Base-by-base conservation (phyloP, 2,888 invertebrate genomes). In the Stomorhina lunata region DNA sequence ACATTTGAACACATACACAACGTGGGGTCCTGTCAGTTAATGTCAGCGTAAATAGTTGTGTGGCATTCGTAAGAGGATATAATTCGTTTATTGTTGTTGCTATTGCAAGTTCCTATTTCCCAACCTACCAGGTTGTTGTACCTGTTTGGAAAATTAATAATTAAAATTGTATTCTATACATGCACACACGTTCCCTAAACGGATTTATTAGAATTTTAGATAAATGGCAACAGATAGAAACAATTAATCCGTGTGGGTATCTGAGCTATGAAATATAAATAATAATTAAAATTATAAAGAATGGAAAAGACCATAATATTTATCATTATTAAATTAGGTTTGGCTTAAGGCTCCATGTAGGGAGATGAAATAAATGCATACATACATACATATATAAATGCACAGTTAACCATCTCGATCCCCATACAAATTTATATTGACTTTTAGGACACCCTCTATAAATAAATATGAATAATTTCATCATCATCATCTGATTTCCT, bases 11-110 rank as follows among this genome's bases (percentile, higher is more conserved):
- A 75, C 34, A 50, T 32, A 37, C 61, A 32, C 75, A 66, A 45
- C 50, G 82, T 75, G 82, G 78, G 82, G 79, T 82, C 82, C 82
- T 82, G 82, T 75, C 79, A 79, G 79, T 82, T 79, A 79, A 9
- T 76, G 79, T 71, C 82, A 71, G 75, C 53, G 25, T 55, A 75
- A 65, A 65, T 69, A 61, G 65, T 79, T 65, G 61, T 68, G 53
- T 69, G 77, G 69, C 61, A 61, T 48, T 45, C 9, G 22, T 32
- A 45, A 61, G 61, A 69, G 77, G 69, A 69, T 77, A 61, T n/a
- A 43, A 68, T 17, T n/a, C n/a, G 37, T 37, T 37, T 17, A 37
- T 22, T 40, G 34, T 68, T 69, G 34, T 55, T 63, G 29, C 29
- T 68, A 57, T 45, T 43, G 48, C 55, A 48, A 43, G 48, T 61